phyloP scores from a whole-genome alignment of 92 coral and sea anemone genomes.

The Micromussa lordhowensis region DNA sequence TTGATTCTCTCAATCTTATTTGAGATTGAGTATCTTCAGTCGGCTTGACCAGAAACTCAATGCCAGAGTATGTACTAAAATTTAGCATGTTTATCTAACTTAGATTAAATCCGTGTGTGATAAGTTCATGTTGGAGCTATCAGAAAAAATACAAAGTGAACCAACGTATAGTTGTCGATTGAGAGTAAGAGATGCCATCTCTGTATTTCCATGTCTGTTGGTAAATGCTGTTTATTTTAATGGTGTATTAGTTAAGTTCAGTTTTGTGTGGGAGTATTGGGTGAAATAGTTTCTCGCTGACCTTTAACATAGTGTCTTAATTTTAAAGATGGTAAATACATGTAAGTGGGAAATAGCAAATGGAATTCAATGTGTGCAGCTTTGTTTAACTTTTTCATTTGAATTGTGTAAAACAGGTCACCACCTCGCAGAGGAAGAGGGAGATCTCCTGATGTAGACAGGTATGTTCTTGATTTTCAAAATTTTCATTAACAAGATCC shows the following conservation, averaged over 20 bases:
- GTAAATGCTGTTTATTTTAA: too few relatives aligned
- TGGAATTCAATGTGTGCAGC: background rate
- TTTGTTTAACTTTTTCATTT: background rate
- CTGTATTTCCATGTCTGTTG: background rate
- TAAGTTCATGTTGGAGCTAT: too few relatives aligned
- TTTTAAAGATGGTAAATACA: background rate
- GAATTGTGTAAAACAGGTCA: slow-evolving; percentile 13
- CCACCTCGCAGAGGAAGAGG: slow-evolving; percentile 48
- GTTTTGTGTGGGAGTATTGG: background rate
- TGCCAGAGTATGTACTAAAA: too few relatives aligned
- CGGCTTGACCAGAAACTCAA: too few relatives aligned
- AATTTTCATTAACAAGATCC: too few relatives aligned
- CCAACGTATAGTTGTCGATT: too few relatives aligned
- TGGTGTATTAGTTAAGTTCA: background rate
- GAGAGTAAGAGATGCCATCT: too few relatives aligned
- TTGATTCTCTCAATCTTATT: background rate
- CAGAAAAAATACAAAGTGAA: too few relatives aligned
- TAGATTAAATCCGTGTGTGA: too few relatives aligned
- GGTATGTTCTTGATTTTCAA: background rate
- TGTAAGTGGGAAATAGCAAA: background rate
- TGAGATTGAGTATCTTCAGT: too few relatives aligned
- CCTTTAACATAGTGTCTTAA: background rate
- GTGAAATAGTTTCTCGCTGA: background rate
- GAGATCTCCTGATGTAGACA: slow-evolving; percentile 36
- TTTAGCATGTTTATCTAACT: too few relatives aligned